Percentiles rank a stretch among this genome's conserved stretches.
phyloP scores from a whole-genome alignment of 2,888 invertebrate genomes.

The Euproctis similis region DNA sequence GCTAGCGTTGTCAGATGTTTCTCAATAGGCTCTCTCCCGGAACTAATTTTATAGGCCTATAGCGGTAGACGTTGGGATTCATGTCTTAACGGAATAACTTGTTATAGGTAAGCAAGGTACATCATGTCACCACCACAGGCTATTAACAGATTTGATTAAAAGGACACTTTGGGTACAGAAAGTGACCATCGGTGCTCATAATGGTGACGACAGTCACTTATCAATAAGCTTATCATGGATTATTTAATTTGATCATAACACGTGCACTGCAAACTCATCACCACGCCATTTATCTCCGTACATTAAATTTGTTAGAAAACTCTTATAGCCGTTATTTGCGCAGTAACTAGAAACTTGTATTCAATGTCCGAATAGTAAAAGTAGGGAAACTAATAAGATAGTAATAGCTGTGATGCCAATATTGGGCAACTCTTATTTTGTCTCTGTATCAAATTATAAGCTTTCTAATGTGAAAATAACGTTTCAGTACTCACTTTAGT shows the following conservation, averaged over 20 bases:
- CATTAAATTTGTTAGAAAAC: slow-evolving; percentile 14
- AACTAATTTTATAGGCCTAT: slow-evolving; percentile 15
- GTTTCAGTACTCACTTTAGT: slow-evolving; percentile 50
- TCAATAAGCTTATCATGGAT: slow-evolving; percentile 45
- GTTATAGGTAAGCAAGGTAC: slow-evolving; percentile 3
- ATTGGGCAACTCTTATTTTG: slow-evolving; percentile 7
- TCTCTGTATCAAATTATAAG: slow-evolving; percentile 8
- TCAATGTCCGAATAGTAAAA: slow-evolving; percentile 30
- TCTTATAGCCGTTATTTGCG: slow-evolving; percentile 28
- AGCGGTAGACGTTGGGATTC: slow-evolving; percentile 20
- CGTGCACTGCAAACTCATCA: slow-evolving; percentile 32
- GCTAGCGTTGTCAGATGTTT: slow-evolving; percentile 3
- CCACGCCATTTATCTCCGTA: slow-evolving; percentile 17
- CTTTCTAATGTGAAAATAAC: slow-evolving; percentile 12
- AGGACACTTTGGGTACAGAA: slow-evolving; percentile 27
- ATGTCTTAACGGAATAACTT: too few species aligned
- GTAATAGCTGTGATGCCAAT: slow-evolving; percentile 18
- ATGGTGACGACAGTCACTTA: slow-evolving; percentile 27
- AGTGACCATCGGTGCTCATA: slow-evolving; percentile 24
- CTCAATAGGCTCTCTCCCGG: slow-evolving; percentile 8
- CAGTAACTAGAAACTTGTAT: slow-evolving; percentile 34
- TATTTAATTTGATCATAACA: slow-evolving; percentile 47
- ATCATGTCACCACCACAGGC: slow-evolving; percentile 19
- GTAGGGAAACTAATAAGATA: slow-evolving; percentile 22
- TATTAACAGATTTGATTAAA: slow-evolving; percentile 42